Evolutionary conservation across 2,113 vertebrate genomes (phyloP).

Genomic region (Nothobranchius furzeri): DNA sequence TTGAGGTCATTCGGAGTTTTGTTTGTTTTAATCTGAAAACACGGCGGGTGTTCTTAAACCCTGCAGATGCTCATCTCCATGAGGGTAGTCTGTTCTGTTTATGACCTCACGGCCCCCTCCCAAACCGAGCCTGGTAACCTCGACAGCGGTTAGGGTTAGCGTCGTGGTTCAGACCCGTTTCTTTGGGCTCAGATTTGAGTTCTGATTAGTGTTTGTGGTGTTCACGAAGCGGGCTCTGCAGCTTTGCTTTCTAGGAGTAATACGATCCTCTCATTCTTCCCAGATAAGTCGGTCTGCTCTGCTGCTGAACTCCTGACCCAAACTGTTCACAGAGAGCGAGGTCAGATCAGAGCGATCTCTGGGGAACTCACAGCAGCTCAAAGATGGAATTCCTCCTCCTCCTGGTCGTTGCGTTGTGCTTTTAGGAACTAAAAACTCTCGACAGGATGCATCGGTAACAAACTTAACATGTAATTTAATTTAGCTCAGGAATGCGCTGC

Average conservation of each 20-base stretch:
- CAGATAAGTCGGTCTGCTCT: constrained; percentile 19
- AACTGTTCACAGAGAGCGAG: constrained; percentile 7
- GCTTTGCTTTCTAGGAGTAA: constrained; percentile 49
- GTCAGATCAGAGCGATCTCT: constrained; percentile 19
- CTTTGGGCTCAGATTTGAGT: constrained; percentile 26
- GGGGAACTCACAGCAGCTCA: constrained; percentile 3
- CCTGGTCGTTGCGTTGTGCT: too few species aligned
- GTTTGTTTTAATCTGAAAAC: constrained; percentile 46
- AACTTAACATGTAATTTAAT: not conserved
- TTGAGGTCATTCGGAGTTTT: constrained; percentile 21
- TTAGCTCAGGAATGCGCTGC: constrained; percentile 2
- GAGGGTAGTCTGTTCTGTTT: constrained; percentile 10
- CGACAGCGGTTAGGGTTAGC: not conserved
- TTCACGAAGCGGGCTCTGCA: constrained; percentile 45
- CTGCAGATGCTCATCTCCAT: constrained; percentile 19
- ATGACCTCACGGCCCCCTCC: not conserved
- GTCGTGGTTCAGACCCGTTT: not conserved
- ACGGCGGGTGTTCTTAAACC: constrained; percentile 28
- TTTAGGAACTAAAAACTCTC: not conserved
- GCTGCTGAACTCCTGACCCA: constrained; percentile 47
- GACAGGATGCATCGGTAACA: not conserved
- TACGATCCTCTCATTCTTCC: constrained; percentile 26
- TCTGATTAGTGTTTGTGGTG: constrained; percentile 25
- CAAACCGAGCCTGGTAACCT: not conserved
- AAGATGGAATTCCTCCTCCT: not conserved